Conservation (phyloP, 2,888 invertebrate species). For the Cryptosula pallasiana region DNA sequence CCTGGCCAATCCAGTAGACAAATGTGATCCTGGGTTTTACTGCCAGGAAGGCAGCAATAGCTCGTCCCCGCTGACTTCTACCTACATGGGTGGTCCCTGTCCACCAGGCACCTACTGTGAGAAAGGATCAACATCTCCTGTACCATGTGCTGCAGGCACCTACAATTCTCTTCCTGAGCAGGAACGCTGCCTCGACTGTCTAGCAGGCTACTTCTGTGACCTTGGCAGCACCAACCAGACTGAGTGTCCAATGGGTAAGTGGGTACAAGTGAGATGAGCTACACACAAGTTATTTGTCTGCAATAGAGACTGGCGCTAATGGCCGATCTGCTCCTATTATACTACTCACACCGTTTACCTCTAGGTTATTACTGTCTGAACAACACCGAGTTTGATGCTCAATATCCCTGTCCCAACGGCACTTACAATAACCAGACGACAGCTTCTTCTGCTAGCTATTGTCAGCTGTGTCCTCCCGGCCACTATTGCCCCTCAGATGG, state of each 20-base stretch:
- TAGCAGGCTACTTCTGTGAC: slow-evolving; percentile 44
- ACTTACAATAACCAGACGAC: slow-evolving; percentile 41
- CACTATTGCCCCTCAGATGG: slow-evolving; percentile 24
- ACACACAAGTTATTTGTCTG: too few species aligned
- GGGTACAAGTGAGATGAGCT: too few species aligned
- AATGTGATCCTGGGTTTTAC: slow-evolving; percentile 38
- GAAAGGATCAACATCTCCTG: slow-evolving; percentile 37
- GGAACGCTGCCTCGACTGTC: slow-evolving; percentile 40
- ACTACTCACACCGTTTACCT: too few species aligned
- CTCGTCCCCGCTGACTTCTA: slow-evolving; percentile 34
- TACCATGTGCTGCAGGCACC: slow-evolving; percentile 40
- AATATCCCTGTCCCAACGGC: slow-evolving; percentile 43
- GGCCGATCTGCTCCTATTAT: too few species aligned
- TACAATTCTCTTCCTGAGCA: slow-evolving; percentile 37
- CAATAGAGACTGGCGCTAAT: too few species aligned
- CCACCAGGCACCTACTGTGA: slow-evolving; percentile 43
- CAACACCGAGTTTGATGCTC: slow-evolving; percentile 38
- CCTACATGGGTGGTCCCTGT: slow-evolving; percentile 43
- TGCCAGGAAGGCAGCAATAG: slow-evolving; percentile 40
- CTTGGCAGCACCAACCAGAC: slow-evolving; percentile 35
- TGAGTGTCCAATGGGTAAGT: slow-evolving; percentile 41
- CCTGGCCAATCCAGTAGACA: slow-evolving; percentile 6
- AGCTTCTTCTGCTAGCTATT: slow-evolving; percentile 33
- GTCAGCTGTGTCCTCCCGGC: slow-evolving; percentile 32
- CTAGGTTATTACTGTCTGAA: slow-evolving; percentile 40